Conservation (phyloP, 2,113 vertebrate genomes). For the Austrofundulus limnaeus region DNA sequence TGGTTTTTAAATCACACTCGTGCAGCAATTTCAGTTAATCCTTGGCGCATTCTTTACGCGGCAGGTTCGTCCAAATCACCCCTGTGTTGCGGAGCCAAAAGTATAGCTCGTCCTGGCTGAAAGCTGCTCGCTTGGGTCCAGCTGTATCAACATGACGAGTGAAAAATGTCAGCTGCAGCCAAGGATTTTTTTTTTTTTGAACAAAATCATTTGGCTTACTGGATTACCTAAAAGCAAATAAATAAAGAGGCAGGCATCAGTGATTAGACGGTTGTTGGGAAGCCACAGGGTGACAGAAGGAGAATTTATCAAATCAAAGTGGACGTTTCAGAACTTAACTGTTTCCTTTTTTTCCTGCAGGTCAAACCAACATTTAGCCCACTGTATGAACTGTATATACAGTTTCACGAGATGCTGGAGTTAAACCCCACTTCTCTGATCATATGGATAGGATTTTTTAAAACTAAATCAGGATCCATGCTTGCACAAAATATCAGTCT, state of each 20-base stretch:
- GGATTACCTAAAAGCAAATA: constrained; percentile 13
- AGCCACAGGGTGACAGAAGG: constrained; percentile 18
- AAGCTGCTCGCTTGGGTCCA: constrained; percentile 41
- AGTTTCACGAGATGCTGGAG: too few relatives aligned
- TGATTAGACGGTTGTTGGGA: neutral
- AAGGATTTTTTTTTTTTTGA: constrained; percentile 24
- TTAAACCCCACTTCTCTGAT: too few relatives aligned
- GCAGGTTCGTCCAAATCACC: constrained; percentile 53
- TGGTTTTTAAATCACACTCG: constrained; percentile 61
- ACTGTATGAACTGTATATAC: too few relatives aligned
- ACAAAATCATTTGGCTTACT: constrained; percentile 26
- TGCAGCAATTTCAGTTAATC: constrained; percentile 59
- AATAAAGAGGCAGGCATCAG: constrained; percentile 13
- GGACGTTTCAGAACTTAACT: constrained; percentile 24
- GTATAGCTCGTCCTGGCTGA: constrained; percentile 48
- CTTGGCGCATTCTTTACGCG: constrained; percentile 46
- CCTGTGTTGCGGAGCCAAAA: constrained; percentile 54
- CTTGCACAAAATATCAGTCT: too few relatives aligned
- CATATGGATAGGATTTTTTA: too few relatives aligned
- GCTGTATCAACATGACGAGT: constrained; percentile 42
- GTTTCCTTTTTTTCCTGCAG: constrained; percentile 12
- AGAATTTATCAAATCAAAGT: constrained; percentile 2
- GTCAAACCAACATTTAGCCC: neutral
- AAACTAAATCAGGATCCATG: too few relatives aligned
- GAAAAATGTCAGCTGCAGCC: constrained; percentile 50